Evolutionary conservation across 1,140 invertebrate species (phyloP), one percentile per base, ranked within the genome.

Genomic region (Drosophila murphyi): DNA sequence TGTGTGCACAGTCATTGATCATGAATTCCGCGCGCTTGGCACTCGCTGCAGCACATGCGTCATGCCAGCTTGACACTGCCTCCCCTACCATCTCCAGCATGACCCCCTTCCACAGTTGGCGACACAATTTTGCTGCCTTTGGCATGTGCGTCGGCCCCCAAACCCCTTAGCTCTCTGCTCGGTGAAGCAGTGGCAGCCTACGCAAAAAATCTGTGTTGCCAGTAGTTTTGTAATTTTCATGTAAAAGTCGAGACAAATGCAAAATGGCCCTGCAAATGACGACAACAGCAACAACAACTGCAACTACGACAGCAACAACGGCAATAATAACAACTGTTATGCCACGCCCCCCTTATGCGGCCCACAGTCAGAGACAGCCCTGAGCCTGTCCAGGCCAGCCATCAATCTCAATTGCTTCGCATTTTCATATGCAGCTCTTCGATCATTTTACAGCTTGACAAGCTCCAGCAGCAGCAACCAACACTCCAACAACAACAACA

Each of bases 351-450:
- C 64, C 7, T 32, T 31, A 8, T 3, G 5, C 74, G 72, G 59
- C 62, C 68, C 75, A 65, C 48, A 37, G 35, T 4, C 41, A 57
- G 43, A n/a, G 39, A 54, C 63, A 72, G 54, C 78, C 74, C 76
- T 76, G 72, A 67, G 64, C 71, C 82, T 78, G 69, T 61, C 75
- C 75, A 62, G 57, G 68, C 78, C 76, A 78, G 72, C 78, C 85
- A 89, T 89, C 85, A 89, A 89, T 89, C 85, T 89, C 85, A 89
- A 89, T 89, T 89, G 85, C 86, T 85, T 89, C 85, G 85, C 80
- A 88, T 89, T 89, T 89, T 85, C 85, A 85, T 80, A 89, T 89
- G 86, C 78, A 80, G 82, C 85, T 89, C 85, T 89, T 89, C 85
- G 85, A 89, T 89, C 85, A 89, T 89, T 89, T 89, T 89, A 71